Evolutionary conservation across 2,888 invertebrate species (phyloP), one percentile per base, ranked within the genome.

Genomic region (Trachelus tabidus): DNA sequence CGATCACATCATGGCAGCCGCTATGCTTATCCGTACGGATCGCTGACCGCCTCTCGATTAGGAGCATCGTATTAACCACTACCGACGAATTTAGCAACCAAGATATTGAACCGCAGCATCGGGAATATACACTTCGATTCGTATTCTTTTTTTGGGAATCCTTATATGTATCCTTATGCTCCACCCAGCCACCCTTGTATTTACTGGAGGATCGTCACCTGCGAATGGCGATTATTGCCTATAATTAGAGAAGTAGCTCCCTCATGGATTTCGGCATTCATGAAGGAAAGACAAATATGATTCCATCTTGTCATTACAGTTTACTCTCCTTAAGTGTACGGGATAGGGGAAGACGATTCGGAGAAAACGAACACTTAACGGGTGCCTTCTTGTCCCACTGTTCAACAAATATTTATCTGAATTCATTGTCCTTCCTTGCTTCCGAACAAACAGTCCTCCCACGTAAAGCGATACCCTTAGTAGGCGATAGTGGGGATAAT

Each of bases 41-140:
- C 85, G 85, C 83, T 86, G 86, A 83, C 83, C 84, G 85, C 81
- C 86, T 87, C 84, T 83, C 87, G 87, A 89, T 90, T 89, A 88
- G 83, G 85, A 83, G 87, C 88, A 90, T 90, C 88, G 87, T 86
- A 90, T 90, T 89, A 90, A 86, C 84, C 86, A 88, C 83, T 83
- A 77, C 81, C 84, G 76, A 77, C 80, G 79, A 31, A 31, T 71
- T 34, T 31, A 71, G 12, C 33, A 71, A 34, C 23, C 71, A 71
- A 33, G 71, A 71, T 34, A 23, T 34, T 3, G 71, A 34, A 71
- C 12, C 71, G 56, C 23, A 23, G 56, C 9, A 56, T 56, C 56
- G 56, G 23, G 9, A 56, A 23, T 56, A 15, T 2, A 11, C 56
- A 2, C 56, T 23, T 1, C 2, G 23, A 2, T 6, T 23, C 9